Evolutionary conservation across 2,888 invertebrate genomes (phyloP), one percentile per base, ranked within the genome.

Genomic region (Diaphora mendica): DNA sequence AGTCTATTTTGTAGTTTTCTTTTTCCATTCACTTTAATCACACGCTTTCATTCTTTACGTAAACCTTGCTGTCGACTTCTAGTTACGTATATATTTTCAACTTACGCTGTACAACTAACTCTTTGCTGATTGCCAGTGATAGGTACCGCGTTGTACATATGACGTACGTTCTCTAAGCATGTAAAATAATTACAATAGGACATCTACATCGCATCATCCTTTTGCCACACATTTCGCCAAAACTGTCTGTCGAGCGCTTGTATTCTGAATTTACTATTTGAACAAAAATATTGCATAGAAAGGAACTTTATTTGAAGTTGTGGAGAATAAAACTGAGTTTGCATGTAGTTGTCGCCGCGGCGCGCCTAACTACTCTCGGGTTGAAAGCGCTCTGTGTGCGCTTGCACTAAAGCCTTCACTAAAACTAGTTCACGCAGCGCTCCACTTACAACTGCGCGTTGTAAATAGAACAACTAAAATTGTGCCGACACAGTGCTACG

Each of bases 371-470:
- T 64, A 51, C 68, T 64, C 48, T 7, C 23, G 17, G 17, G 35
- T 42, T 67, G 67, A 68, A 64, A 64, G 44, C 64, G 44, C 26
- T 64, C n/a, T 30, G 72, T 44, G 66, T 2, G 66, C 70, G 65
- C 62, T 39, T 35, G 70, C 55, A 72, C 68, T 73, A 48, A 69
- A 66, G 74, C 44, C 64, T 48, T 65, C 65, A 66, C 67, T 48
- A 20, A 23, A 73, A 73, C 73, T 73, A 70, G 73, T 73, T 73
- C 73, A 73, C 59, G 69, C 55, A n/a, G 39, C 30, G 73, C 69
- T 65, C 69, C 64, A 73, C 64, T 69, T 73, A 70, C 69, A 65
- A 39, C 39, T n/a, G 48, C 30, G 20, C 42, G 23, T 42, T 3
- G 30, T 42, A 59, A 39, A 30, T 71, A 39, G 71, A 33, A 66